Conservation (phyloP, 1,140 invertebrate genomes). For the Bombus polaris region DNA sequence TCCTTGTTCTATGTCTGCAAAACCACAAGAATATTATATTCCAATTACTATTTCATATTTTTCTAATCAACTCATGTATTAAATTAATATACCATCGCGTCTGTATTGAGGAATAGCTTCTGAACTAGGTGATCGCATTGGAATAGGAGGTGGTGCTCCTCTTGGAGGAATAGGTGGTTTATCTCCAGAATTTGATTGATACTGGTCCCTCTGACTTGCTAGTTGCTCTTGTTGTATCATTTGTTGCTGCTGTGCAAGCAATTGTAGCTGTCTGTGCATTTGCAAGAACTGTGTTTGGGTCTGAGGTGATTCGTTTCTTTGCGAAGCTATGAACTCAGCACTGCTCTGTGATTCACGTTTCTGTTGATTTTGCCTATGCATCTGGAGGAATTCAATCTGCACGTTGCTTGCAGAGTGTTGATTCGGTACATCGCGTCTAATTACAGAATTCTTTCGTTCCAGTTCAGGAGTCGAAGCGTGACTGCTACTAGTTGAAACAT, state of each 20-base stretch:
- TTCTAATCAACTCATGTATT: background rate
- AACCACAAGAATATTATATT: background rate
- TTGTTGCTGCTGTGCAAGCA: conserved; percentile 67
- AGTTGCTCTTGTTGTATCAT: conserved; percentile 73
- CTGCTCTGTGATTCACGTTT: conserved; percentile 61
- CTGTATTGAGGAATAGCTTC: conserved; percentile 75
- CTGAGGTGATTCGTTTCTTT: conserved; percentile 65
- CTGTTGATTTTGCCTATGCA: conserved; percentile 77
- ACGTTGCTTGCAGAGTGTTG: conserved; percentile 69
- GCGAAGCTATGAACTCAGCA: conserved; percentile 61
- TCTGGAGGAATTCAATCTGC: conserved; percentile 78
- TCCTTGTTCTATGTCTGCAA: conserved; percentile 73
- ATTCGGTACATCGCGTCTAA: conserved; percentile 74
- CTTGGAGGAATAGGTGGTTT: conserved; percentile 84
- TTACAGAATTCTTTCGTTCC: conserved; percentile 80
- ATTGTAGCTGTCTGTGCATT: conserved; percentile 74
- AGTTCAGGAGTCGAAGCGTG: conserved; percentile 82
- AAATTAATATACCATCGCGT: conserved; percentile 72
- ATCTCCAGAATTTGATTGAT: conserved; percentile 75
- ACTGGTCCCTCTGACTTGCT: conserved; percentile 68
- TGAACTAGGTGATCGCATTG: conserved; percentile 76
- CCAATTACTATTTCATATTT: background rate
- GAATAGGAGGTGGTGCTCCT: conserved; percentile 83
- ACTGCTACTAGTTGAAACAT: conserved; percentile 80
- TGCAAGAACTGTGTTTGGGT: conserved; percentile 73